These are phyloP conservation scores for Sebastes itinus DNA, from an alignment of 2,797 vertebrate species.

Conservation along the genomic window DNA sequence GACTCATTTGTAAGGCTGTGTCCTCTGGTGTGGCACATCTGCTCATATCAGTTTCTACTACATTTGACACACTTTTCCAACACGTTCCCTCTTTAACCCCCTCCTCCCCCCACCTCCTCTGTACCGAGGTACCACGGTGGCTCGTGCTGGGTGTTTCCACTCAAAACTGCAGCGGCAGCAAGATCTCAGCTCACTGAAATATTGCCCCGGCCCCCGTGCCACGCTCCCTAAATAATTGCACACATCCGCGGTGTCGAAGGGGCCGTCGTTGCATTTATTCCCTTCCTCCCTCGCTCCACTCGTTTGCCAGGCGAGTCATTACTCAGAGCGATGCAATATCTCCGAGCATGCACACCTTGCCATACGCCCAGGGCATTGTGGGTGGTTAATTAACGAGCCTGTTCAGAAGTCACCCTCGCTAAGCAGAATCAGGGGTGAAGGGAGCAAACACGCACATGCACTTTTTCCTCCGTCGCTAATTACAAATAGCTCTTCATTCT, in stretches of 20 bases:
- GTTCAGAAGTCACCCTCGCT: constrained; percentile 10
- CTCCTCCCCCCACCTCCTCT: constrained; percentile 75
- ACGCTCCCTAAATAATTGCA: constrained; percentile 64
- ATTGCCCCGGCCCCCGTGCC: constrained; percentile 27
- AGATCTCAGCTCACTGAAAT: constrained; percentile 54
- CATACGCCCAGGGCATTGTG: constrained; percentile 27
- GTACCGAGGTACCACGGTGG: background rate
- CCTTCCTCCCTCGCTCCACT: constrained; percentile 2
- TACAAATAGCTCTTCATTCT: background rate
- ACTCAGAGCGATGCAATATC: constrained; percentile 46
- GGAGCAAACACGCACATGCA: background rate
- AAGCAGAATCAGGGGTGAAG: constrained; percentile 34
- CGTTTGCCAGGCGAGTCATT: constrained; percentile 53
- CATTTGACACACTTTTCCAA: background rate
- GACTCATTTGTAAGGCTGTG: background rate
- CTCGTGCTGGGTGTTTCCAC: constrained; percentile 65
- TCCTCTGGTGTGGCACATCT: background rate
- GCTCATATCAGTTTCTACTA: background rate
- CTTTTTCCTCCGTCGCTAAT: background rate
- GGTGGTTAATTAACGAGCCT: constrained; percentile 66
- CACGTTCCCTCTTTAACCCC: constrained; percentile 67
- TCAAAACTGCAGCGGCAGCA: constrained; percentile 63
- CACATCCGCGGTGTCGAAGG: constrained; percentile 59
- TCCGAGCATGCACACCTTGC: background rate
- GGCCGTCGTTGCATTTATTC: constrained; percentile 55